Conservation (phyloP, 2,888 invertebrate species). For the Agapetus fuscipes region DNA sequence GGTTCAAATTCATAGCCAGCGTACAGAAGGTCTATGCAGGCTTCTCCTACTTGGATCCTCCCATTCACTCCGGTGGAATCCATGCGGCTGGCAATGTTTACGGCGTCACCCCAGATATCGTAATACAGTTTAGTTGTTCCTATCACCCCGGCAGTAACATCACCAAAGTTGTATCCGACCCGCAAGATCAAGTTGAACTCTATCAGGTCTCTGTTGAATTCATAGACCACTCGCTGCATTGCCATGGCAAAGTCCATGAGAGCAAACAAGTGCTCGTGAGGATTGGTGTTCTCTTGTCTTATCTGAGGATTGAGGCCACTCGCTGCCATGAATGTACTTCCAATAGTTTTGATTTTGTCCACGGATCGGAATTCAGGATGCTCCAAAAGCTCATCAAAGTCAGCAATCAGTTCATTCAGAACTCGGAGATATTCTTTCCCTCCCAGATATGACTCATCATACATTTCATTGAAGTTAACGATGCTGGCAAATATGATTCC, state of each 20-base stretch:
- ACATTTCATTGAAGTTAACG: constrained; percentile 95
- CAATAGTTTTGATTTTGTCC: constrained; percentile 97
- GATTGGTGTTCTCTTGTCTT: constrained; percentile 56
- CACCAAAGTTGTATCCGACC: constrained; percentile 88
- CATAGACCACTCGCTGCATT: constrained; percentile 78
- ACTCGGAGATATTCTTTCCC: constrained; percentile 92
- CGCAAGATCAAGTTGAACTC: constrained; percentile 81
- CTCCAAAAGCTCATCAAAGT: constrained; percentile 88
- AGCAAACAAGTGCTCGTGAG: constrained; percentile 71
- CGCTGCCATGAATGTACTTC: constrained; percentile 96
- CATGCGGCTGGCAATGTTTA: constrained; percentile 95
- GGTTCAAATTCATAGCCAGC: constrained; percentile 77
- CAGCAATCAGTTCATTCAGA: constrained; percentile 90
- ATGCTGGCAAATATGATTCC: constrained; percentile 95
- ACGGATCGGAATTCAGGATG: constrained; percentile 74
- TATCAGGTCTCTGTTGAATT: constrained; percentile 82
- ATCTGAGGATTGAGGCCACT: constrained; percentile 82
- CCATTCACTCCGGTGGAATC: constrained; percentile 90
- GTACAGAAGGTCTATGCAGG: constrained; percentile 60
- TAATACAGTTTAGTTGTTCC: constrained; percentile 94
- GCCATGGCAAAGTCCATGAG: constrained; percentile 90
- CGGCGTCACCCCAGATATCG: constrained; percentile 98
- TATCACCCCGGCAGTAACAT: constrained; percentile 94
- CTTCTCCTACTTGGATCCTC: constrained; percentile 72
- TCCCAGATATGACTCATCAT: constrained; percentile 92